These are phyloP conservation scores for Babylonia areolata DNA, from an alignment of 1,140 invertebrate genomes.

Conservation along the genomic window DNA sequence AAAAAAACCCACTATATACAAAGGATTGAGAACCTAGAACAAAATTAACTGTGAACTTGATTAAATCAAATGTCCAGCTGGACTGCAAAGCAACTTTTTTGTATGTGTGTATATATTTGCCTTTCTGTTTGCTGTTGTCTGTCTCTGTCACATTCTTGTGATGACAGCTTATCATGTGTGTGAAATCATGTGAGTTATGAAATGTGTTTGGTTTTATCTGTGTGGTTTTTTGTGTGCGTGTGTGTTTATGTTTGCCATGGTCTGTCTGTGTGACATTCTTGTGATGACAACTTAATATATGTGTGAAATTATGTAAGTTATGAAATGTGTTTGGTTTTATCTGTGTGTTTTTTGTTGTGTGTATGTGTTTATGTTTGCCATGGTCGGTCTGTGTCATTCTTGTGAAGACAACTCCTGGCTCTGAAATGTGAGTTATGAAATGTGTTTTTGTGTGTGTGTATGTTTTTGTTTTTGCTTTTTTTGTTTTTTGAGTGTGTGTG, in stretches of 20 bases:
- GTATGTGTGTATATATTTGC: neutral
- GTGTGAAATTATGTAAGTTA: neutral
- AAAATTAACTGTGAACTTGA: no score
- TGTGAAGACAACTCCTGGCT: no score
- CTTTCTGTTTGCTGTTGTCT: neutral
- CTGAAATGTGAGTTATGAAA: no score
- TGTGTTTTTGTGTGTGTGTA: no score
- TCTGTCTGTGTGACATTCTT: no score
- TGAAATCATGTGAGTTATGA: neutral
- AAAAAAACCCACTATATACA: no score
- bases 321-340: neutral
- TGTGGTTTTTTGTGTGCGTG: neutral
- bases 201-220: neutral
- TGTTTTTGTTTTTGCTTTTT: no score
- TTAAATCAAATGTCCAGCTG: no score
- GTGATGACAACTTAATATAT: no score
- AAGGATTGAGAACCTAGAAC: no score
- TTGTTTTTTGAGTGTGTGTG: no score
- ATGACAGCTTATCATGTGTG: neutral
- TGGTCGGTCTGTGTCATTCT: neutral
- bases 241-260: neutral
- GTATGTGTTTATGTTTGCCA: neutral
- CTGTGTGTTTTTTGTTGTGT: neutral
- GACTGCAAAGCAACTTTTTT: neutral
- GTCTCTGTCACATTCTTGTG: no score